Base-by-base conservation (phyloP, 1,140 invertebrate genomes). In the Scaptomyza hsui region DNA sequence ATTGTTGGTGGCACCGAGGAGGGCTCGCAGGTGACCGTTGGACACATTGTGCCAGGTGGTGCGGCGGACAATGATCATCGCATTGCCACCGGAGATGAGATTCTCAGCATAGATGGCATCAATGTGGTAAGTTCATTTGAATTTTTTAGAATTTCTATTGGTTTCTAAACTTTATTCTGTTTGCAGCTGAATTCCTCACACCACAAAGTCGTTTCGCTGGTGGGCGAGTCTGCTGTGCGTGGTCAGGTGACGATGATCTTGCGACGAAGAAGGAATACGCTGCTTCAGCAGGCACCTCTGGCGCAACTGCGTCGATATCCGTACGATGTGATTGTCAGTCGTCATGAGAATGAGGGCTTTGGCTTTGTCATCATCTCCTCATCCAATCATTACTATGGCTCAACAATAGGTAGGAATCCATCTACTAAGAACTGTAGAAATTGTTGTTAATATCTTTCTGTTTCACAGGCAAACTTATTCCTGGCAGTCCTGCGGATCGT, bases 1-100 rank as follows among this genome's bases (percentile, higher is more conserved):
- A 98, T 99, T 90, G 97, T 99, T 26, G 99, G 99, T n/a, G 99
- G 99, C 26, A 98, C 97, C 0, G 98, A 99, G 93, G 98, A 99
- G 93, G 97, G 97, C 68, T 98, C 97, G 71, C 97, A 99, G 93
- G 97, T 99, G 57, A 96, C 97, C 3, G 97, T 99, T 48, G 98
- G 98, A 16, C 96, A 98, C 90, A 97, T 99, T 80, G 98, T 99
- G 24, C 96, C 97, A 0, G 96, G 97, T 76, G 97, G 97, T 10
- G 95, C 97, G 19, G 97, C 98, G 7, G 96, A 97, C 92, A 89
- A 96, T 61, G 97, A 98, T 92, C 96, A 96, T 18, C 93, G 96
- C 48, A 92, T 99, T 48, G 94, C 94, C 67, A 96, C 96, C 0
- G 97, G 97, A 16, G 98, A 99, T 92, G 95, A 98, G 90, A 98